These are phyloP conservation scores for Thereva nobilitata DNA, from an alignment of 2,888 invertebrate genomes.

Conservation along the genomic window DNA sequence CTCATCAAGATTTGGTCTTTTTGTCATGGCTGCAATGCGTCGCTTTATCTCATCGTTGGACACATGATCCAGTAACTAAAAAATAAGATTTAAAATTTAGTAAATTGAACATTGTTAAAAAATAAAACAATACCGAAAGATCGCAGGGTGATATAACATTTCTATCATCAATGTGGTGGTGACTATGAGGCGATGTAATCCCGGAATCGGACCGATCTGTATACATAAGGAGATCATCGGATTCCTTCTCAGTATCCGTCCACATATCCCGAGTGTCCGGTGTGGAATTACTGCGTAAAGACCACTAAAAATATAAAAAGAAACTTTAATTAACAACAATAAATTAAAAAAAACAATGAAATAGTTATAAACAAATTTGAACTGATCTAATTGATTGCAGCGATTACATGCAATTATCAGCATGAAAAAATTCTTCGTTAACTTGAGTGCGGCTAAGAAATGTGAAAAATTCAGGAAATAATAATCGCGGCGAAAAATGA, in stretches of 20 bases:
- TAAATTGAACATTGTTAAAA: background rate
- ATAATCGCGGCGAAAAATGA: conserved; percentile 4
- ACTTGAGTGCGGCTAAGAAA: no score
- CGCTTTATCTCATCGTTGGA: conserved; percentile 51
- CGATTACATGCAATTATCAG: no score
- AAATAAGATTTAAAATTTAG: conserved; percentile 11
- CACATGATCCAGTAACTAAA: conserved; percentile 45
- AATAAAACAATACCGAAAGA: conserved; percentile 47
- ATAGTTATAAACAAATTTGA: no score
- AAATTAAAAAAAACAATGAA: background rate
- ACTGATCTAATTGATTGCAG: no score
- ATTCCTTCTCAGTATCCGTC: conserved; percentile 46
- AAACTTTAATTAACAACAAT: conserved; percentile 1
- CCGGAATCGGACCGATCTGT: conserved; percentile 49
- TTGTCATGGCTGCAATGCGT: conserved; percentile 49
- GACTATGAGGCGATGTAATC: conserved; percentile 49
- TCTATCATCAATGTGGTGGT: conserved; percentile 47
- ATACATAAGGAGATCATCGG: conserved; percentile 41
- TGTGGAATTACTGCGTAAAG: conserved; percentile 50
- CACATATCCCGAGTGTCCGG: conserved; percentile 50
- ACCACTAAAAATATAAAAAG: conserved; percentile 50
- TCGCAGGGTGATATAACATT: conserved; percentile 47
- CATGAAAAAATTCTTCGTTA: no score
- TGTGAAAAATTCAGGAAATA: conserved; percentile 5
- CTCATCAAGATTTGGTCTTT: conserved; percentile 53